These are phyloP conservation scores for Drosophila demipolita DNA, from an alignment of 2,888 invertebrate genomes.

Conservation along the genomic window DNA sequence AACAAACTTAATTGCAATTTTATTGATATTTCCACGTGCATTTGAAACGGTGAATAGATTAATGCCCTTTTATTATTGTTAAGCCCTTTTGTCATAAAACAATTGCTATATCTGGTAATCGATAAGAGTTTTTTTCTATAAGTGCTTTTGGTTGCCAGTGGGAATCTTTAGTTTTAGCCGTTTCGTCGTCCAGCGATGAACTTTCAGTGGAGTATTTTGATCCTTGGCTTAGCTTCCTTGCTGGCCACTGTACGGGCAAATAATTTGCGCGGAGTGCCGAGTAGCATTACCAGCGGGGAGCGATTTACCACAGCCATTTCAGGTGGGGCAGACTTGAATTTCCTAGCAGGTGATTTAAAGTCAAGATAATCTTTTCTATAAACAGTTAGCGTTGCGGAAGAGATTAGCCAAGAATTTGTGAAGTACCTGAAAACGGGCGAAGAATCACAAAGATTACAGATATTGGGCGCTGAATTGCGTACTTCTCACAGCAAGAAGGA, in stretches of 20 bases:
- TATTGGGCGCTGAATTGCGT: slow-evolving; percentile 69
- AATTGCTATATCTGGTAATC: not conserved
- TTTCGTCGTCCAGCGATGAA: slow-evolving; percentile 35
- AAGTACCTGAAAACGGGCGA: slow-evolving; percentile 72
- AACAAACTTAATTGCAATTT: slow-evolving; percentile 22
- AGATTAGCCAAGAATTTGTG: slow-evolving; percentile 78
- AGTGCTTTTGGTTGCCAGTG: slow-evolving; percentile 24
- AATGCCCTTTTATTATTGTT: too few species aligned
- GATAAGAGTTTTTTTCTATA: slow-evolving; percentile 48
- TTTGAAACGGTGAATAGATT: too few species aligned
- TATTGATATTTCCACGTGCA: too few species aligned
- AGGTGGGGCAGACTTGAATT: slow-evolving; percentile 50
- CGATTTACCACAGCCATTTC: slow-evolving; percentile 64
- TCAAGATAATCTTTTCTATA: slow-evolving; percentile 9
- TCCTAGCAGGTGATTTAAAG: not conserved
- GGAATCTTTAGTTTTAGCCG: slow-evolving; percentile 37
- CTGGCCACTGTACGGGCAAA: slow-evolving; percentile 40
- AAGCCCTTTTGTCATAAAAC: too few species aligned
- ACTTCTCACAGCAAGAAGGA: slow-evolving; percentile 64
- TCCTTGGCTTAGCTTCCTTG: slow-evolving; percentile 37
- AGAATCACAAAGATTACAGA: slow-evolving; percentile 63
- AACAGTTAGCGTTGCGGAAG: slow-evolving; percentile 72
- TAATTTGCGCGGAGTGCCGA: slow-evolving; percentile 55
- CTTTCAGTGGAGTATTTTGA: slow-evolving; percentile 37
- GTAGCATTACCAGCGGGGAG: slow-evolving; percentile 54